A percentile compares a stretch with the other conserved stretches of the same genome.
Evolutionary conservation across 2,113 vertebrate genomes (phyloP).

Genomic region (Madoqua kirkii): DNA sequence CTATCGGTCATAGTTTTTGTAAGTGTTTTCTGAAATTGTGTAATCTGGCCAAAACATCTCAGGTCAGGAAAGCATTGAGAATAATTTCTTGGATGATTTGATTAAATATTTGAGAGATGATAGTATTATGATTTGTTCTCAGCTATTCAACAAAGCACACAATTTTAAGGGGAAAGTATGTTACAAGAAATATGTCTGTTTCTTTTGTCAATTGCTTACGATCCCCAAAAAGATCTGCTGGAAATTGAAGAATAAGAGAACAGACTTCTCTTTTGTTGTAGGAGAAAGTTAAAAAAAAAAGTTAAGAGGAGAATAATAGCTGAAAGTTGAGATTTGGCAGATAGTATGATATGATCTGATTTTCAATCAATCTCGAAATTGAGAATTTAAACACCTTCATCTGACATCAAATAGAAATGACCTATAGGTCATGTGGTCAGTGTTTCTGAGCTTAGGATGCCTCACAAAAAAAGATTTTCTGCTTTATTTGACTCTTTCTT

Average conservation of each 20-base stretch:
- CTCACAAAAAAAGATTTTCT: constrained; percentile 30
- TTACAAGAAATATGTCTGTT: not conserved
- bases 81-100: not conserved
- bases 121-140: not conserved
- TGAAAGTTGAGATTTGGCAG: constrained; percentile 47
- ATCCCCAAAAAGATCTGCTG: constrained; percentile 31
- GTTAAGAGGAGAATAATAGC: constrained; percentile 51
- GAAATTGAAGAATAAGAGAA: constrained; percentile 43
- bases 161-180: constrained; percentile 35
- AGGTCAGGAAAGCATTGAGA: constrained; percentile 18
- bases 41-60: constrained; percentile 12
- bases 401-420: constrained; percentile 69
- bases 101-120: constrained; percentile 44
- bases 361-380: constrained; percentile 42
- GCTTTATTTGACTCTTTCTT: constrained; percentile 21
- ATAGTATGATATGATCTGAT: constrained; percentile 47
- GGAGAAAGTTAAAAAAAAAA: constrained; percentile 61
- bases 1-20: not conserved
- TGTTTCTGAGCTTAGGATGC: constrained; percentile 24
- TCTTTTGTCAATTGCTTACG: constrained; percentile 33
- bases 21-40: constrained; percentile 43
- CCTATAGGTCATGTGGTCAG: constrained; percentile 47
- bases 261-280: constrained; percentile 19
- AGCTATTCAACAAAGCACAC: constrained; percentile 17
- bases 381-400: constrained; percentile 53